Evolutionary conservation across 2,797 vertebrate genomes (phyloP).

Genomic region (Gallinago solitaria): DNA sequence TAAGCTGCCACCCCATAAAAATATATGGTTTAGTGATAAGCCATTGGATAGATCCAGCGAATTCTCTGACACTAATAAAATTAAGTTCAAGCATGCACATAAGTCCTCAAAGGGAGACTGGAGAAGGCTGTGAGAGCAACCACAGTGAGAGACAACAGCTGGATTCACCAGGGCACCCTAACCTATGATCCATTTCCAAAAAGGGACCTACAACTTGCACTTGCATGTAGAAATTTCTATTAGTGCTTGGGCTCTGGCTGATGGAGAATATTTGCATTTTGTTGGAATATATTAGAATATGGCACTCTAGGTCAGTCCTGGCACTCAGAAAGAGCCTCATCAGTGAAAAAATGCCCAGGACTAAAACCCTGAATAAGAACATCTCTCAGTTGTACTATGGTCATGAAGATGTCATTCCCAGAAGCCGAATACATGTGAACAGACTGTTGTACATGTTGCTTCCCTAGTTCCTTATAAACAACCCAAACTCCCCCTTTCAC

Average conservation of each 20-base stretch:
- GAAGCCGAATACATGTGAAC: not conserved
- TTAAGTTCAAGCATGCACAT: not conserved
- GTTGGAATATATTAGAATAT: not conserved
- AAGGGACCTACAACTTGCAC: not conserved
- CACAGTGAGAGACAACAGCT: not conserved
- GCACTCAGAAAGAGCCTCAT: not conserved
- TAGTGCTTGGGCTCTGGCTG: not conserved
- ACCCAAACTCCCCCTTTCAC: not conserved
- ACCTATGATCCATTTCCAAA: not conserved
- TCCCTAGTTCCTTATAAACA: not conserved
- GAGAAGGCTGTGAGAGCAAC: not conserved
- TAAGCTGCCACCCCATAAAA: not conserved
- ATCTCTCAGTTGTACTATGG: not conserved
- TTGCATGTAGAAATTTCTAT: not conserved
- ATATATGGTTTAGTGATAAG: not conserved
- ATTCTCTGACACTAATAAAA: not conserved
- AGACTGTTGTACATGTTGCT: not conserved
- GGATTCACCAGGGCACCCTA: not conserved
- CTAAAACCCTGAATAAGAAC: not conserved
- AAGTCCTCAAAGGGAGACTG: not conserved
- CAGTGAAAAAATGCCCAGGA: not conserved
- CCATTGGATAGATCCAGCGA: not conserved
- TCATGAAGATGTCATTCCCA: not conserved
- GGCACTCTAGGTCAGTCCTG: not conserved
- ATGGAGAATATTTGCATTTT: not conserved